Conservation (phyloP, 2,113 vertebrate species). For the Stigmatopora nigra region DNA sequence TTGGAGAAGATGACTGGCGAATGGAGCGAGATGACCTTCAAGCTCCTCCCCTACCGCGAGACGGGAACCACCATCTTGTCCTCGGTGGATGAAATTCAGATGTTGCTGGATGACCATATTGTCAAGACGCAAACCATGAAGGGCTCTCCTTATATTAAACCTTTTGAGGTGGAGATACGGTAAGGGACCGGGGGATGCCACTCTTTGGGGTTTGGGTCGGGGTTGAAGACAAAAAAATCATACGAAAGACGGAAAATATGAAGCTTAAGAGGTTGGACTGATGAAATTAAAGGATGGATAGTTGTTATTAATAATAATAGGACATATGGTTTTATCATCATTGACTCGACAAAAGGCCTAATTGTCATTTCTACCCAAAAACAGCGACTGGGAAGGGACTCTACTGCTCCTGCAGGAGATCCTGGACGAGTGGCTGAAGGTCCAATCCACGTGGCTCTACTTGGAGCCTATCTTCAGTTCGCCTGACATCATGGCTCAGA, state of each 20-base stretch:
- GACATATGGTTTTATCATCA: no score
- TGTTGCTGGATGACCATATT: slow-evolving; percentile 83
- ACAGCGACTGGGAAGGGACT: slow-evolving; percentile 79
- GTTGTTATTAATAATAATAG: no score
- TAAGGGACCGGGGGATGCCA: slow-evolving; percentile 34
- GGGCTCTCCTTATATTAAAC: slow-evolving; percentile 80
- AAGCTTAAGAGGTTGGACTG: background rate
- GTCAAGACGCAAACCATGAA: slow-evolving; percentile 85
- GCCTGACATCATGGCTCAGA: slow-evolving; percentile 82
- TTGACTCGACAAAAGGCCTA: no score
- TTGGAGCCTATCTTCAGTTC: slow-evolving; percentile 86
- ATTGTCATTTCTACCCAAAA: no score
- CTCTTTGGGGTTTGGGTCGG: background rate
- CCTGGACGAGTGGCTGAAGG: slow-evolving; percentile 84
- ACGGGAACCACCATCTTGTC: slow-evolving; percentile 79
- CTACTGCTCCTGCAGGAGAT: slow-evolving; percentile 81
- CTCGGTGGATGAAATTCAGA: slow-evolving; percentile 79
- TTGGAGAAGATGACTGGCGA: slow-evolving; percentile 79
- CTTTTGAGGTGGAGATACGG: slow-evolving; percentile 77
- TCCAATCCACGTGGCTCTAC: slow-evolving; percentile 82
- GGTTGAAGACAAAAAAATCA: no score
- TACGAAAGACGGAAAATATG: background rate
- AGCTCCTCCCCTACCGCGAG: slow-evolving; percentile 73
- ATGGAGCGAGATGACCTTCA: slow-evolving; percentile 76
- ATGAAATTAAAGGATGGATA: background rate